Conservation (phyloP, 2,113 vertebrate species). For the Drymodes brunneopygia region DNA sequence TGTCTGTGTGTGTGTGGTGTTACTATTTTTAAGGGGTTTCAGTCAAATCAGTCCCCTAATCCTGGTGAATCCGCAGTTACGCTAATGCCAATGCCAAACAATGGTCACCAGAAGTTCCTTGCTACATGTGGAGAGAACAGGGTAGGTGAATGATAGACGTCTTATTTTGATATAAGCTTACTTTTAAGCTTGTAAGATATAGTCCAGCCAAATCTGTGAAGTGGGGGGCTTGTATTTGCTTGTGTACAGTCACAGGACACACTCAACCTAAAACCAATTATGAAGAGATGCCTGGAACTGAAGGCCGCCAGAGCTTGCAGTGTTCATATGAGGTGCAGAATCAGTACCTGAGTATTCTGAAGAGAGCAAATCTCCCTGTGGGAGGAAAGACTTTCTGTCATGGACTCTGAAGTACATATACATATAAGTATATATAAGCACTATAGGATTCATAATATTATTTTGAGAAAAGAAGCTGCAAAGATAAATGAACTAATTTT, state of each 20-base stretch:
- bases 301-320: neutral
- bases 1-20: neutral
- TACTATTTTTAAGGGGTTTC: neutral
- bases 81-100: neutral
- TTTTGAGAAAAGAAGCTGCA: conserved; percentile 17
- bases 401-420: neutral
- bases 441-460: neutral
- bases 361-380: neutral
- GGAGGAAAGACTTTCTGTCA: neutral
- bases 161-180: neutral
- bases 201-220: neutral
- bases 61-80: neutral
- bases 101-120: neutral
- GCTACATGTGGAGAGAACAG: neutral
- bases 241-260: neutral
- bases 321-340: neutral
- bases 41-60: neutral
- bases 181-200: neutral
- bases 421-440: neutral
- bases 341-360: neutral
- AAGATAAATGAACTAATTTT: conserved; percentile 48
- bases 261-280: neutral
- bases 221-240: neutral
- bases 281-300: neutral
- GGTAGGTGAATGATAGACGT: neutral